phyloP scores from a whole-genome alignment of 2,113 vertebrate genomes.

The Odontophorus gujanensis region DNA sequence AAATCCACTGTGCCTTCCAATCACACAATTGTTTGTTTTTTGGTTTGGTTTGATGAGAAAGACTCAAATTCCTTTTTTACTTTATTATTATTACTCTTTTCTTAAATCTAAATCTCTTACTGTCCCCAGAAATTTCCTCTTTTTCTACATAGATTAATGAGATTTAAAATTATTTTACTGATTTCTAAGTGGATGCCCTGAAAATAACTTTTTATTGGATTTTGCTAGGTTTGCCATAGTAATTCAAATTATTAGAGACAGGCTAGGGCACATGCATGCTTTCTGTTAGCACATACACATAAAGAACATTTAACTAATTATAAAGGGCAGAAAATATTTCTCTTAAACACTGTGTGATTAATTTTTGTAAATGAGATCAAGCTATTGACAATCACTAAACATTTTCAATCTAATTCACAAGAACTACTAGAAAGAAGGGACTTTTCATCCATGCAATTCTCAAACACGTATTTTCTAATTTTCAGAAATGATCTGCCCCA shows the following conservation, averaged over 20 bases:
- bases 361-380: neutral
- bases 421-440: neutral
- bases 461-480: neutral
- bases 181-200: neutral
- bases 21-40: neutral
- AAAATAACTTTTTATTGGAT: neutral
- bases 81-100: neutral
- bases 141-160: neutral
- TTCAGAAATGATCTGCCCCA: neutral
- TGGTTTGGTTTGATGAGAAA: neutral
- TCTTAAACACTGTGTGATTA: neutral
- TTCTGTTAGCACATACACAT: neutral
- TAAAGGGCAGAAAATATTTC: neutral
- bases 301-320: neutral
- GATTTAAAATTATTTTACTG: neutral
- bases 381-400: neutral
- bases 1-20: constrained; percentile 6
- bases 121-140: neutral
- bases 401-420: neutral
- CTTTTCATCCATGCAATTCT: neutral
- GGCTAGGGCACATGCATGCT: neutral
- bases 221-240: neutral
- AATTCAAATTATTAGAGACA: neutral
- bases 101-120: neutral
- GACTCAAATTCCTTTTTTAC: neutral